phyloP scores from a whole-genome alignment of 1,140 invertebrate species.

The Leptinotarsa defecta region DNA sequence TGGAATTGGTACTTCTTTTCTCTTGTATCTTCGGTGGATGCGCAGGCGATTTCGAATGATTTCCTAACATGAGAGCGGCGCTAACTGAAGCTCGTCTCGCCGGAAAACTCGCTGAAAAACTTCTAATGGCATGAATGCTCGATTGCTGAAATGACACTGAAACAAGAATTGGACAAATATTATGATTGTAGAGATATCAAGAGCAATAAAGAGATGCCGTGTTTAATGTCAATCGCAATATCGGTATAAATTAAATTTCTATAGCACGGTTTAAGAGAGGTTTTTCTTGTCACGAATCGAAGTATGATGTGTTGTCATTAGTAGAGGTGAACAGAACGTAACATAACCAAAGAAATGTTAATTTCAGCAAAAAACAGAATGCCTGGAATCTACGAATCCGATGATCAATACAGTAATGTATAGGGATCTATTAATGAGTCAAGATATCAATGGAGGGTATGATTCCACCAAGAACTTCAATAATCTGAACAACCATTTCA shows the following conservation, averaged over 20 bases:
- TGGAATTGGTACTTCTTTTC: constrained; percentile 44
- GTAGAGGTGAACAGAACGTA: no score
- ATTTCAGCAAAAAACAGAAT: no score
- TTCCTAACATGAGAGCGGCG: constrained; percentile 34
- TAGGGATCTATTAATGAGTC: no score
- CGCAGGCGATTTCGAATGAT: constrained; percentile 8
- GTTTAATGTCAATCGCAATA: neutral
- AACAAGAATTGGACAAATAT: constrained; percentile 32
- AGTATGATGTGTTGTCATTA: neutral
- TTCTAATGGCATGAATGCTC: constrained; percentile 53
- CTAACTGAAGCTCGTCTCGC: constrained; percentile 47
- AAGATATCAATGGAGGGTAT: no score
- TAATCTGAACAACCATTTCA: no score
- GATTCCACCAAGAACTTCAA: no score
- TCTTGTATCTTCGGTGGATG: constrained; percentile 42
- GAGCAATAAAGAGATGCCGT: constrained; percentile 3
- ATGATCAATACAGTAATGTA: no score
- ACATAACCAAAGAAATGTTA: no score
- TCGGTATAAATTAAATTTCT: constrained; percentile 8
- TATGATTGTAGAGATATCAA: neutral
- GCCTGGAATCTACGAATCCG: no score
- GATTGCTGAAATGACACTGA: constrained; percentile 55
- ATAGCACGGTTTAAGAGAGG: neutral
- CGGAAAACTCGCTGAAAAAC: constrained; percentile 56
- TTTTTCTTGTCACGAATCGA: constrained; percentile 17